Base-by-base conservation (phyloP, 64 coral and sea anemone species). In the Pachyseris speciosa region DNA sequence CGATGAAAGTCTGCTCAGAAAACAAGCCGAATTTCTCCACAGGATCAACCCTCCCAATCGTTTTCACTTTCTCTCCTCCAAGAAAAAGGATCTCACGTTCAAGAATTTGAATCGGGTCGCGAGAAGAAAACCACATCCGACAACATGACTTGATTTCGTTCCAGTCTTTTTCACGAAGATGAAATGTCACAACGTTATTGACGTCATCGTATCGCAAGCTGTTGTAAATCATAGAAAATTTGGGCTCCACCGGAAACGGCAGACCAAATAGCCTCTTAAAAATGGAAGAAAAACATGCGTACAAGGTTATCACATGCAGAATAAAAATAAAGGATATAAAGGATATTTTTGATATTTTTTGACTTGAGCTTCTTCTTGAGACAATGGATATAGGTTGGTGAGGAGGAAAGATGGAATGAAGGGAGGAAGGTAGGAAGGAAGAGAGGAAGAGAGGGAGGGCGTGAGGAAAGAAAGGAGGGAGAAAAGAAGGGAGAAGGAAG, bases 161-260 rank as follows among this genome's bases (percentile, higher is more conserved):
- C 87, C 87, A 89, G 74, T 89, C 87, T 42, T 68, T 67, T 65
- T 89, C 74, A 15, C 74, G 58, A 6, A 89, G 53, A 49, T 89
- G 87, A 29, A 89, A 89, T 52, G 74, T 89, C 15, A 78, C 74
- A 2, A 68, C 27, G 22, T 25, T 27, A 17, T 59, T 50, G 1
- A 13, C n/a, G 16, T 78, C 87, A 33, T 89, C 74, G 64, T 78
- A 89, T 68, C 87, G 73, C 12, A 89, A 37, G 42, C 74, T 89
- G 41, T 89, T 78, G 43, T 79, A 66, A 64, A 89, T 79, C 15
- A 53, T 43, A 61, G 52, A 65, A 47, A 58, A 37, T 8, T 27
- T 9, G 6, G 8, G 19, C 30, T 74, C 9, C 26, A 61, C n/a
- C 8, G 69, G 8, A 20, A 19, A 0, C 4, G 26, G 25, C 47